Percentiles rank a stretch among this genome's conserved stretches.
phyloP scores from a whole-genome alignment of 2,113 vertebrate species.

The Limnothrissa miodon region DNA sequence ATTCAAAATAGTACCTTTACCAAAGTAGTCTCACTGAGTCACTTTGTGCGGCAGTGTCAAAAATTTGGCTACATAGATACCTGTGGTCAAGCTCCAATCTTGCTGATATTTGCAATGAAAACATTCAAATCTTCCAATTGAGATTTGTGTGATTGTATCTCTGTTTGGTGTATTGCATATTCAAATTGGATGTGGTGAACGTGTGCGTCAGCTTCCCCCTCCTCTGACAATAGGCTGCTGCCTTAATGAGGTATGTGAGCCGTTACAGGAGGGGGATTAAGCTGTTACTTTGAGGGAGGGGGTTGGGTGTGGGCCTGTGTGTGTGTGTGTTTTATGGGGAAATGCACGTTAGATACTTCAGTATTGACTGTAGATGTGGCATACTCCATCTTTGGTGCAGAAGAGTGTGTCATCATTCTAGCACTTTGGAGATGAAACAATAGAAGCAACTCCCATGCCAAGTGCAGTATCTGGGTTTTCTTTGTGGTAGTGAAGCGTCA shows the following conservation, averaged over 20 bases:
- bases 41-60: not conserved
- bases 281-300: slow-evolving; percentile 61
- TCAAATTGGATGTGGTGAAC: slow-evolving; percentile 70
- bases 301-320: slow-evolving; percentile 41
- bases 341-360: not conserved
- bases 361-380: not conserved
- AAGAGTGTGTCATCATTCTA: not conserved
- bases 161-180: slow-evolving; percentile 67
- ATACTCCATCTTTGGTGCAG: slow-evolving; percentile 1
- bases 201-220: slow-evolving; percentile 54
- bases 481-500: not conserved
- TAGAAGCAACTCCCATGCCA: not conserved
- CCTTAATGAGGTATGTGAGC: slow-evolving; percentile 72
- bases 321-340: slow-evolving; percentile 4
- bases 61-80: slow-evolving; percentile 6
- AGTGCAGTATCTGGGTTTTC: not conserved
- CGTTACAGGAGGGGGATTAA: slow-evolving; percentile 67
- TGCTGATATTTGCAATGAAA: slow-evolving; percentile 60
- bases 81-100: slow-evolving; percentile 42
- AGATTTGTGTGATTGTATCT: slow-evolving; percentile 70
- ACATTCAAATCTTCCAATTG: slow-evolving; percentile 62
- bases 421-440: not conserved
- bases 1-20: not conserved
- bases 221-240: slow-evolving; percentile 59
- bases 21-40: not conserved